Evolutionary conservation across 2,888 invertebrate genomes (phyloP).

Genomic region (Molorchus minor): DNA sequence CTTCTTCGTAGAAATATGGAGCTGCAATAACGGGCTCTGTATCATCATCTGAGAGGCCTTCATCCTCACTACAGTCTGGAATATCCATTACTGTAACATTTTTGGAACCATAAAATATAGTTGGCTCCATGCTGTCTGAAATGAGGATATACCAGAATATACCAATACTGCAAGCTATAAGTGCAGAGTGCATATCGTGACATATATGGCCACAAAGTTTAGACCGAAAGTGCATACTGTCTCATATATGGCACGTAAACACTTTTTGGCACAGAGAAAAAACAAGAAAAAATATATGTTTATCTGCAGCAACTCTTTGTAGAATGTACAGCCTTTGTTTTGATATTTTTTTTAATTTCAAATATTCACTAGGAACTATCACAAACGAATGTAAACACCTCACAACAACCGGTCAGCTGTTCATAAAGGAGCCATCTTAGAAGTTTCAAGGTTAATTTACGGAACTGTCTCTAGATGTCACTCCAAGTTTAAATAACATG

Average conservation of each 20-base stretch:
- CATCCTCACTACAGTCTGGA: neutral
- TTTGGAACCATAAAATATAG: conserved; percentile 1
- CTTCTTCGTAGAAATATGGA: neutral
- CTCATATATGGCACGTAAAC: conserved; percentile 14
- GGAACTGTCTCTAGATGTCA: neutral
- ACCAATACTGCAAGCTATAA: neutral
- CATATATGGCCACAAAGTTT: conserved; percentile 15
- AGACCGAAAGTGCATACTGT: conserved; percentile 6
- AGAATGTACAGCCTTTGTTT: neutral
- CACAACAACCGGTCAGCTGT: neutral
- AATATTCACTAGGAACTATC: neutral
- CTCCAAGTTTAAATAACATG: neutral
- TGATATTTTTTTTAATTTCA: neutral
- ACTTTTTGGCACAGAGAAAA: neutral
- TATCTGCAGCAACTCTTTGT: neutral
- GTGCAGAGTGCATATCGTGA: conserved; percentile 6
- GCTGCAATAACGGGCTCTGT: neutral
- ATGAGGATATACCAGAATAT: no score
- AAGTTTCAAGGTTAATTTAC: neutral
- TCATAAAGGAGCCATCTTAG: neutral
- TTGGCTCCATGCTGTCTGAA: conserved; percentile 3
- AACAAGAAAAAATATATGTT: neutral
- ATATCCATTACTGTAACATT: neutral
- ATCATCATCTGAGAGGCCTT: conserved; percentile 3
- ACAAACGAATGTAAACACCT: neutral